Evolutionary conservation across 2,888 invertebrate genomes (phyloP).

Genomic region (Megamerina dolium): DNA sequence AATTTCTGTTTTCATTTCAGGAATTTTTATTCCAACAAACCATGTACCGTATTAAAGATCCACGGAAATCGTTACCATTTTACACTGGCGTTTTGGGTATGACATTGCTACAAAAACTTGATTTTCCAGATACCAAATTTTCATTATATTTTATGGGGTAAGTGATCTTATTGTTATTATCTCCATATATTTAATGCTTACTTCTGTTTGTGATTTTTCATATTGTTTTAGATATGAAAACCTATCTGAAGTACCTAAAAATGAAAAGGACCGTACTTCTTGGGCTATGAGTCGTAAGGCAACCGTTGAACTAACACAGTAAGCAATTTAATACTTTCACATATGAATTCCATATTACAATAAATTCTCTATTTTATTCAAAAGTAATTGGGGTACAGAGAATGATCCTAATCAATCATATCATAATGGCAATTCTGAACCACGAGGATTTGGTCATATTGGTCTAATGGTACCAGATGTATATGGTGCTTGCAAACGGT

Average conservation of each 20-base stretch:
- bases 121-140: slow-evolving; percentile 86
- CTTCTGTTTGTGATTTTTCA: neutral
- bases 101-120: slow-evolving; percentile 79
- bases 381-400: slow-evolving; percentile 94
- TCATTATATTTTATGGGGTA: slow-evolving; percentile 83
- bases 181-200: neutral
- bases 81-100: slow-evolving; percentile 89
- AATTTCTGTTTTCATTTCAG: slow-evolving; percentile 47
- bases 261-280: slow-evolving; percentile 59
- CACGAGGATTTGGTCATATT: slow-evolving; percentile 88
- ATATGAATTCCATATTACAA: neutral
- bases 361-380: neutral
- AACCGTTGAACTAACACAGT: slow-evolving; percentile 90
- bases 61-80: slow-evolving; percentile 78
- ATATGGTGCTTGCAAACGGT: slow-evolving; percentile 70
- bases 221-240: slow-evolving; percentile 59
- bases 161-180: slow-evolving; percentile 6
- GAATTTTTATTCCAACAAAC: slow-evolving; percentile 94
- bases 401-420: slow-evolving; percentile 69
- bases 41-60: slow-evolving; percentile 94
- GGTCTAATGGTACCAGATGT: slow-evolving; percentile 88
- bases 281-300: slow-evolving; percentile 83
- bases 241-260: slow-evolving; percentile 64
- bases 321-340: slow-evolving; percentile 39
- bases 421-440: slow-evolving; percentile 87